Evolutionary conservation across 2,797 vertebrate genomes (phyloP).

Genomic region (Hypotaenidia philippensis): DNA sequence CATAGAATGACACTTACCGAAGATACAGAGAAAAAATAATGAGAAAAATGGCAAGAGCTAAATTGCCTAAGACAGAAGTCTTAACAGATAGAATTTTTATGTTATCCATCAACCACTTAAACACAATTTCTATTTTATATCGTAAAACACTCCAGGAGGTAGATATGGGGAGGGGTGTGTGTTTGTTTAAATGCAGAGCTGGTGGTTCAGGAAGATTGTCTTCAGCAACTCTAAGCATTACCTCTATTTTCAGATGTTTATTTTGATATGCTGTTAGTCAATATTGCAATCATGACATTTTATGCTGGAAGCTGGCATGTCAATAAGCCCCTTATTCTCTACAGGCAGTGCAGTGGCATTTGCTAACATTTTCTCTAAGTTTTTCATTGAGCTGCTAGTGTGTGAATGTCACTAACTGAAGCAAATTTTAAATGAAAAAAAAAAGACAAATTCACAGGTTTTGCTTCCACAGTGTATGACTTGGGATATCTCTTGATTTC

Average conservation of each 20-base stretch:
- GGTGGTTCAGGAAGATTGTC: constrained; percentile 4
- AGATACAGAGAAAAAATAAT: not conserved
- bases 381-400: constrained; percentile 24
- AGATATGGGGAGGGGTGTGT: not conserved
- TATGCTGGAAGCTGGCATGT: constrained; percentile 33
- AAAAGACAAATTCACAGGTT: not conserved
- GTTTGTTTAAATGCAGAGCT: not conserved
- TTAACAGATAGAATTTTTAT: not conserved
- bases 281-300: constrained; percentile 68
- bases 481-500: not conserved
- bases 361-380: constrained; percentile 23
- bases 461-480: not conserved
- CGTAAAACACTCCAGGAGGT: not conserved
- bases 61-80: constrained; percentile 16
- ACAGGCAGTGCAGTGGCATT: constrained; percentile 53
- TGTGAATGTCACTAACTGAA: constrained; percentile 48
- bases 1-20: not conserved
- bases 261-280: constrained; percentile 65
- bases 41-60: constrained; percentile 12
- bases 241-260: constrained; percentile 40
- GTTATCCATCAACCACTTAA: not conserved
- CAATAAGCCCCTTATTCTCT: constrained; percentile 66
- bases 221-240: not conserved
- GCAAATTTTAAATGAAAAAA: constrained; percentile 1
- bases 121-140: not conserved